phyloP scores from a whole-genome alignment of 1,140 invertebrate species.

The Acyrthosiphon pisum region DNA sequence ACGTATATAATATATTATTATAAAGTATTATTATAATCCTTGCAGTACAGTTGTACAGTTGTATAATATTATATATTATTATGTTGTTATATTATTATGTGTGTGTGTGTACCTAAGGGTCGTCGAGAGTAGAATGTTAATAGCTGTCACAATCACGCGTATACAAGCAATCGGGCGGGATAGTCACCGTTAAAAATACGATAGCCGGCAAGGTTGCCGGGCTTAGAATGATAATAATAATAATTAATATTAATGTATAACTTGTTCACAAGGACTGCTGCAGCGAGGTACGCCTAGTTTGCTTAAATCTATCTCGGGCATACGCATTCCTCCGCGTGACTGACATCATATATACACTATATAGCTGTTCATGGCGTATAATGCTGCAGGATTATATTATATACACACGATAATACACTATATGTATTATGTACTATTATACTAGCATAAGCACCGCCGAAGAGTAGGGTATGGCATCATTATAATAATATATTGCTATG shows the following conservation, averaged over 20 bases:
- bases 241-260: constrained; percentile 34
- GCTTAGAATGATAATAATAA: constrained; percentile 38
- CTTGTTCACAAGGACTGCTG: constrained; percentile 29
- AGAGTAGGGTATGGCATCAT: background rate
- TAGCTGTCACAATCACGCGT: background rate
- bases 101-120: background rate
- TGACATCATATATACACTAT: background rate
- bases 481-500: background rate
- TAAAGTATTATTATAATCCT: background rate
- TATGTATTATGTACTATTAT: background rate
- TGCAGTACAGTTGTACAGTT: background rate
- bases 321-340: background rate
- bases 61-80: background rate
- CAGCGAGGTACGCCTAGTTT: background rate
- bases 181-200: background rate
- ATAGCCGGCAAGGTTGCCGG: constrained; percentile 31
- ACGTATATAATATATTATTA: background rate
- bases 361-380: background rate
- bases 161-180: no score
- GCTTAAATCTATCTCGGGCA: background rate
- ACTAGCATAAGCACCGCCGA: background rate
- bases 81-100: no score
- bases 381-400: background rate
- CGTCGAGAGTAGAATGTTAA: constrained; percentile 22
- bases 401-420: background rate